phyloP scores from a whole-genome alignment of 2,888 invertebrate genomes.

The Metellina segmentata region DNA sequence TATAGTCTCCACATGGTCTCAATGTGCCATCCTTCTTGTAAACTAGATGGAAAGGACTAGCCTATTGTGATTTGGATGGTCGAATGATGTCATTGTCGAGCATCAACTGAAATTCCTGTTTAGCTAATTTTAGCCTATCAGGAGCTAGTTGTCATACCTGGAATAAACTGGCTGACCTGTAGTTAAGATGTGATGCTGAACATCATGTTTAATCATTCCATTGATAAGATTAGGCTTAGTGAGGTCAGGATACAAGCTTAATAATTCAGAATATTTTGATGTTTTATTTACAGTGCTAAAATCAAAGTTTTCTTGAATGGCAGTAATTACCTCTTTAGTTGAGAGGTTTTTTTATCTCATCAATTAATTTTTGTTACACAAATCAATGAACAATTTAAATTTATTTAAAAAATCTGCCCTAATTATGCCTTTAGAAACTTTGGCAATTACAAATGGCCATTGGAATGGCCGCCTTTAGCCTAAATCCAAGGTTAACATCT shows the following conservation, averaged over 20 bases:
- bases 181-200: too few relatives aligned
- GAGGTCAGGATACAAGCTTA: too few relatives aligned
- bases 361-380: constrained; percentile 4
- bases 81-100: not conserved
- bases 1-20: too few relatives aligned
- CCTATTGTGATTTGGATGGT: too few relatives aligned
- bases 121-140: not conserved
- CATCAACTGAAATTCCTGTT: constrained; percentile 26
- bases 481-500: too few relatives aligned
- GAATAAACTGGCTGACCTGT: not conserved
- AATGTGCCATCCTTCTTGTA: constrained; percentile 29
- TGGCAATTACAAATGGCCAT: too few relatives aligned
- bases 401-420: too few relatives aligned
- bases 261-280: not conserved
- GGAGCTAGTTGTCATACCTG: not conserved
- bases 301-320: constrained; percentile 3
- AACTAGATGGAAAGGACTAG: not conserved
- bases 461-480: too few relatives aligned
- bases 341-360: constrained; percentile 12
- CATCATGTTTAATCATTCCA: too few relatives aligned
- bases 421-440: too few relatives aligned
- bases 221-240: too few relatives aligned
- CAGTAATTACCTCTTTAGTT: not conserved
- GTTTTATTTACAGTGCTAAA: constrained; percentile 7
- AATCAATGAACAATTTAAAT: too few relatives aligned